These are phyloP conservation scores for Cosmia trapezina DNA, from an alignment of 2,888 invertebrate species.

Conservation along the genomic window DNA sequence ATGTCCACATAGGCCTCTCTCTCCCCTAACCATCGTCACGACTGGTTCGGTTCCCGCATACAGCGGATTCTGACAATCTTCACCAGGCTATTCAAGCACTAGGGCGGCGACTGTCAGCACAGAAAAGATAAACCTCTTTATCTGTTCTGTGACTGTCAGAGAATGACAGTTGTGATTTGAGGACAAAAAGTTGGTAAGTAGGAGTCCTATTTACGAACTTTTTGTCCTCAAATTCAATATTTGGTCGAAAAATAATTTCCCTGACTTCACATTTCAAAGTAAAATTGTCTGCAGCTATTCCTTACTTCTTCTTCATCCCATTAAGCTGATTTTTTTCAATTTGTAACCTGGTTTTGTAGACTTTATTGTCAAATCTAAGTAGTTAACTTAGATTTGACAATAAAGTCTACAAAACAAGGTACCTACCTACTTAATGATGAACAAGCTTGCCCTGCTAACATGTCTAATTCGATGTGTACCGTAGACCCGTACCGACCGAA, in stretches of 20 bases:
- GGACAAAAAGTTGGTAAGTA: too few species aligned
- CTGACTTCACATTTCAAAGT: not conserved
- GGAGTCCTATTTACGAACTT: too few species aligned
- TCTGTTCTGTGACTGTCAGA: not conserved
- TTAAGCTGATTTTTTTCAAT: too few species aligned
- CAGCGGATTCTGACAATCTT: not conserved
- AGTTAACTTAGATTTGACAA: constrained; percentile 41
- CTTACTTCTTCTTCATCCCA: not conserved
- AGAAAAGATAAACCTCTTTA: too few species aligned
- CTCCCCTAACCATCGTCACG: too few species aligned
- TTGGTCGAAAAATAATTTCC: too few species aligned
- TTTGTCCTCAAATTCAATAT: too few species aligned
- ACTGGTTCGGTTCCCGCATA: not conserved
- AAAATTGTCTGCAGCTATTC: not conserved
- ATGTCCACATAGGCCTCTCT: too few species aligned
- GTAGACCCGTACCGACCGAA: constrained; percentile 41
- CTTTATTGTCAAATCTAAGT: too few species aligned
- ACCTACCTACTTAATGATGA: constrained; percentile 53
- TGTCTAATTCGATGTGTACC: constrained; percentile 73
- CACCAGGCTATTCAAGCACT: not conserved
- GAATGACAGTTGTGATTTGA: not conserved
- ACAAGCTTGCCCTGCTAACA: constrained; percentile 72
- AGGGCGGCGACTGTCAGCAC: not conserved
- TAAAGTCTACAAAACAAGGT: constrained; percentile 50
- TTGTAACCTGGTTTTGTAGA: too few species aligned